phyloP scores from a whole-genome alignment of 2,888 invertebrate species.

The Malachius bipustulatus region DNA sequence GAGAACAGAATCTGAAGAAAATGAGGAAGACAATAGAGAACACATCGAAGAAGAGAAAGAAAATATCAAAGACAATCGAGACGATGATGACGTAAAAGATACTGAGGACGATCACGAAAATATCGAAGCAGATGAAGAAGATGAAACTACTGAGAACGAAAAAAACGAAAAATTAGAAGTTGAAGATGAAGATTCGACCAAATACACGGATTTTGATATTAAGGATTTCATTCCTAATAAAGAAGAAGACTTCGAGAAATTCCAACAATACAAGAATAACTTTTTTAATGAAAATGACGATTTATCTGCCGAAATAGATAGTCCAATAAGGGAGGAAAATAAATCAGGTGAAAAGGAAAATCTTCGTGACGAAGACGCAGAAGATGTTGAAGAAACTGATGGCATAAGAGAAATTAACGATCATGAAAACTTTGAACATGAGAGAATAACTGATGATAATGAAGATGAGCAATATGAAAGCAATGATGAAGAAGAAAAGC shows the following conservation, averaged over 20 bases:
- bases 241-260: too few relatives aligned
- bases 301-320: too few relatives aligned
- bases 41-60: neutral
- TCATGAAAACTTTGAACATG: neutral
- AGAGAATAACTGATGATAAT: conserved; percentile 4
- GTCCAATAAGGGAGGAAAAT: too few relatives aligned
- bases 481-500: conserved; percentile 11
- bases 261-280: too few relatives aligned
- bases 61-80: neutral
- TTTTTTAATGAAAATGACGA: too few relatives aligned
- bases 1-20: too few relatives aligned
- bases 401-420: neutral
- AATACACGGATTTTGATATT: neutral
- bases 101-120: neutral
- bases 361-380: neutral
- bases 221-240: too few relatives aligned
- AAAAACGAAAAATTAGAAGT: neutral
- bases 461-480: conserved; percentile 11
- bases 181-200: neutral
- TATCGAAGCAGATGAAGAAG: neutral
- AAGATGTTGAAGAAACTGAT: neutral
- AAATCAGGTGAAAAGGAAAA: too few relatives aligned
- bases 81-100: too few relatives aligned
- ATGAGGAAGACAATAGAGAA: neutral
- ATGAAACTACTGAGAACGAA: neutral